Evolutionary conservation across 2,113 vertebrate genomes (phyloP).

Genomic region (Natator depressus): DNA sequence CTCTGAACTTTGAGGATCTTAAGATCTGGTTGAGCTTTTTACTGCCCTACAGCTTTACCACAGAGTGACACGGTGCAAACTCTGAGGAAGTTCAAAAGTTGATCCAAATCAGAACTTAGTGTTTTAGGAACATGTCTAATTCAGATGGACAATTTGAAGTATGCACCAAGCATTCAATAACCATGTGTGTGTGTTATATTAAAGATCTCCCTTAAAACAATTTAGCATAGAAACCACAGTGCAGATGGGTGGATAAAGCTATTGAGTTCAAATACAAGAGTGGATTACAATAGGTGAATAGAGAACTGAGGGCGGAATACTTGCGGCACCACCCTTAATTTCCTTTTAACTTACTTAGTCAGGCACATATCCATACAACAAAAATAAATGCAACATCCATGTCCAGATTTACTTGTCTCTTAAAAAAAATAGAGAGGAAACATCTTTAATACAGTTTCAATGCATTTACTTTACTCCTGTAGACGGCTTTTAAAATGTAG

Average conservation of each 20-base stretch:
- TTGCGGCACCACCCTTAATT: constrained; percentile 48
- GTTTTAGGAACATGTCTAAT: not conserved
- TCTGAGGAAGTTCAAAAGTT: not conserved
- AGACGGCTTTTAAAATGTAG: not conserved
- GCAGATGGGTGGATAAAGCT: not conserved
- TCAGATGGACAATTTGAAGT: not conserved
- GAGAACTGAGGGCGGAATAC: constrained; percentile 31
- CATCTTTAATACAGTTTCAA: not conserved
- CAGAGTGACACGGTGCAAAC: rapidly evolving
- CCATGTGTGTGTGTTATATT: rapidly evolving
- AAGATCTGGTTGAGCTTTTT: not conserved
- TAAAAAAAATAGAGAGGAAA: constrained; percentile 36
- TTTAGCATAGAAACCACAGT: constrained; percentile 21
- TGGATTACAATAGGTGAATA: constrained; percentile 48
- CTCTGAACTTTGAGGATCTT: not conserved
- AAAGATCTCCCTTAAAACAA: not conserved
- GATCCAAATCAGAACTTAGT: not conserved
- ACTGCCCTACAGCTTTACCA: not conserved
- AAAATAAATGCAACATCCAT: not conserved
- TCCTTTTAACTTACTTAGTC: constrained; percentile 45
- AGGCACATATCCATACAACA: not conserved
- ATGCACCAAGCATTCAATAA: not conserved
- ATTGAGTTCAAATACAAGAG: constrained; percentile 34
- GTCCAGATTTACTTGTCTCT: not conserved
- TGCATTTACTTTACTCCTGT: not conserved